Evolutionary conservation across 2,888 invertebrate genomes (phyloP), one percentile per base, ranked within the genome.

Genomic region (Megastigmus dorsalis): DNA sequence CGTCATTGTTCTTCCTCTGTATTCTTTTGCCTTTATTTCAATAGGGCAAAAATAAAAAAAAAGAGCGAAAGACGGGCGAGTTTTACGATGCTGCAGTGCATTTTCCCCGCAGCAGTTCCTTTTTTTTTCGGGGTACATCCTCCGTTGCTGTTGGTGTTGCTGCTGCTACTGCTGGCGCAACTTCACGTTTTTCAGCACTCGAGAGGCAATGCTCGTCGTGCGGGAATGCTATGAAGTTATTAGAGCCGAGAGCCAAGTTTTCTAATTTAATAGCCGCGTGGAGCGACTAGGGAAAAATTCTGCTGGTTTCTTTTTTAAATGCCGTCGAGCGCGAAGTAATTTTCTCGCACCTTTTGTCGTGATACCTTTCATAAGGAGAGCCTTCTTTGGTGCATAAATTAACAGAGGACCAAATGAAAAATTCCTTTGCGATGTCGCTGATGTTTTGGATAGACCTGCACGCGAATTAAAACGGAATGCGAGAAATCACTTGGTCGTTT

Each of bases 191-290:
- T n/a, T n/a, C n/a, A n/a, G n/a, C n/a, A n/a, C n/a, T n/a, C n/a
- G n/a, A n/a, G n/a, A n/a, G n/a, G n/a, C n/a, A n/a, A n/a, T n/a
- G n/a, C n/a, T n/a, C n/a, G n/a, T n/a, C 6, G n/a, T 10, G 7
- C 30, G 38, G 43, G 2, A 36, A 18, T 28, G 10, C 50, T 5
- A 26, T 15, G 15, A n/a, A 55, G 45, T 68, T 68, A 68, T 50
- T 59, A 68, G 28, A n/a, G 41, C 26, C 13, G 20, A 65, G 41
- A 18, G 26, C 30, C 13, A 65, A 65, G 41, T 65, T 54, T 65
- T 54, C 41, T 65, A 65, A 65, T 65, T 65, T 43, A 65, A 65
- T 65, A 54, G 30, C 28, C n/a, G n/a, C n/a, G n/a, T n/a, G n/a
- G 15, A 63, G n/a, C 5, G 50, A 26, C n/a, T n/a, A 60, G 60